These are phyloP conservation scores for Galeopterus variegatus DNA, from an alignment of 2,113 vertebrate species.

Conservation along the genomic window DNA sequence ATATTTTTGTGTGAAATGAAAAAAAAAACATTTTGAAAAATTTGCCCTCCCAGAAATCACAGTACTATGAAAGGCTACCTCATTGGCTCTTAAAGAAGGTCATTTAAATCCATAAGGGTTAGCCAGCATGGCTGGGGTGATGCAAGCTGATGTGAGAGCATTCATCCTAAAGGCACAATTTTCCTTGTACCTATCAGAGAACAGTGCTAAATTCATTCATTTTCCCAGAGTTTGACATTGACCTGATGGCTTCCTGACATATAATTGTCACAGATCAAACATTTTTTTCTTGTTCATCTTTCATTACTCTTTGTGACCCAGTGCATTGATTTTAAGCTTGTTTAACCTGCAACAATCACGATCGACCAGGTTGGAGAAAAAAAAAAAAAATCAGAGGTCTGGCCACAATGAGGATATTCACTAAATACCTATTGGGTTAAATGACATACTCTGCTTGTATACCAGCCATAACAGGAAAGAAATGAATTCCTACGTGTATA, in stretches of 20 bases:
- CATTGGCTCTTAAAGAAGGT: not conserved
- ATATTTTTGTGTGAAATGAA: constrained; percentile 34
- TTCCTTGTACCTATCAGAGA: not conserved
- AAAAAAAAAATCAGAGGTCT: not conserved
- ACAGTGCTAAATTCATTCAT: constrained; percentile 37
- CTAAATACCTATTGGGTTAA: constrained; percentile 21
- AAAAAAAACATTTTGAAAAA: constrained; percentile 54
- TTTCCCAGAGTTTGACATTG: constrained; percentile 9
- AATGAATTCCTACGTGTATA: not conserved
- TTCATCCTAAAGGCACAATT: not conserved
- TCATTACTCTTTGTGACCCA: constrained; percentile 52
- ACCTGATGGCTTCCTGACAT: not conserved
- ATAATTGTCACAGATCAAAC: constrained; percentile 52
- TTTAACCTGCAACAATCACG: constrained; percentile 50
- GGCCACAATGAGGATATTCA: not conserved
- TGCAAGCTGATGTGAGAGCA: not conserved
- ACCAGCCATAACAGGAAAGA: not conserved
- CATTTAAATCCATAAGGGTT: not conserved
- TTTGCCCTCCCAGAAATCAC: not conserved
- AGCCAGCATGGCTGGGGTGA: not conserved
- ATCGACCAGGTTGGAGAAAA: not conserved
- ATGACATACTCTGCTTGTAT: not conserved
- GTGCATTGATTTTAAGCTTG: not conserved
- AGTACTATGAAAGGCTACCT: not conserved
- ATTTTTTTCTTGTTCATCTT: constrained; percentile 47